These are phyloP conservation scores for Heterodera carotae DNA, from an alignment of 1,140 invertebrate genomes.

Conservation along the genomic window DNA sequence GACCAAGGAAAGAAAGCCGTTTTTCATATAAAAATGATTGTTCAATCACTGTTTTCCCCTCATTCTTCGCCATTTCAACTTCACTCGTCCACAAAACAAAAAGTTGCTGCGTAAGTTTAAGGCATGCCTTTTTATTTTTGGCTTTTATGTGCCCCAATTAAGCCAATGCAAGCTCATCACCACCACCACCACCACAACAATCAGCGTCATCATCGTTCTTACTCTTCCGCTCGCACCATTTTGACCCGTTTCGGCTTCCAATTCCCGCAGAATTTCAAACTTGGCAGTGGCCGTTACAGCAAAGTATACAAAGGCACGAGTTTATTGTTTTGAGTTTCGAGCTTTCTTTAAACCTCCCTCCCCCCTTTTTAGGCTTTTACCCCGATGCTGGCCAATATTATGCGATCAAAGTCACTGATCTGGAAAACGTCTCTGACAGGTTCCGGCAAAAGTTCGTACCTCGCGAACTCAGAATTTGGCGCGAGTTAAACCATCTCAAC, in stretches of 20 bases:
- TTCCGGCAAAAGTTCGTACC: constrained; percentile 74
- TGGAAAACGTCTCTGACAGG: constrained; percentile 73
- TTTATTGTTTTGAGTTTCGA: background rate
- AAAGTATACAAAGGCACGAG: constrained; percentile 31
- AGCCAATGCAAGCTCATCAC: background rate
- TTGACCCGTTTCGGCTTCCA: constrained; percentile 32
- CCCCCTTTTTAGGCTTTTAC: background rate
- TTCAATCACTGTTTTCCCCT: too few species aligned
- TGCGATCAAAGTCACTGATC: constrained; percentile 77
- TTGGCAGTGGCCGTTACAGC: constrained; percentile 41
- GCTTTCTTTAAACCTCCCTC: background rate
- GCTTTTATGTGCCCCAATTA: background rate
- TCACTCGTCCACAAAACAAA: too few species aligned
- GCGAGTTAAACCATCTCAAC: constrained; percentile 69
- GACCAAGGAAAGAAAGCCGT: too few species aligned
- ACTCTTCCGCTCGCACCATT: constrained; percentile 18
- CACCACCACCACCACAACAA: background rate
- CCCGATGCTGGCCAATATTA: constrained; percentile 52
- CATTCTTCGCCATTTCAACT: too few species aligned
- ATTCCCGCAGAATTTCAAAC: constrained; percentile 29
- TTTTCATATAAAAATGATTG: too few species aligned
- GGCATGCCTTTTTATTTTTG: background rate
- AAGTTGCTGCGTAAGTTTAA: too few species aligned
- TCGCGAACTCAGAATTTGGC: constrained; percentile 71
- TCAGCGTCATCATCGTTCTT: background rate